Conservation (phyloP, 2,797 vertebrate genomes). For the Lacerta viridis region DNA sequence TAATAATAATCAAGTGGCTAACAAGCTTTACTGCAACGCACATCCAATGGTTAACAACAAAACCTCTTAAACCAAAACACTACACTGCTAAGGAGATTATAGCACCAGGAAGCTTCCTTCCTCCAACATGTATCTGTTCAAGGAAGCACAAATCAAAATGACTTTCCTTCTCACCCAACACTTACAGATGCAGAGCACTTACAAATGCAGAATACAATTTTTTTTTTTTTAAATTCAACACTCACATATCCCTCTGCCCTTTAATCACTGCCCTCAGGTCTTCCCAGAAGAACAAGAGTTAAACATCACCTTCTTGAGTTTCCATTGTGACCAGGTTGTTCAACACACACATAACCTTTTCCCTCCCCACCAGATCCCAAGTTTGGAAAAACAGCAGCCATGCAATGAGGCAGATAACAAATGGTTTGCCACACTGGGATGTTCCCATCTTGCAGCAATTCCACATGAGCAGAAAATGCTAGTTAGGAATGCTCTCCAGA, state of each 20-base stretch:
- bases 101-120: neutral
- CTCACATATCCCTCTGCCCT: neutral
- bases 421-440: neutral
- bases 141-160: neutral
- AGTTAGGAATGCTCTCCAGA: too few relatives aligned
- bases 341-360: neutral
- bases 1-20: accelerated
- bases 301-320: neutral
- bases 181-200: neutral
- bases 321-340: neutral
- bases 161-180: neutral
- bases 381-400: neutral
- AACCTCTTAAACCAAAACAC: slow-evolving; percentile 1
- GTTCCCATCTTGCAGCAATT: neutral
- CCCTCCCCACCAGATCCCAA: neutral
- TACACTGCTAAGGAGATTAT: slow-evolving; percentile 22
- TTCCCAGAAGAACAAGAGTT: slow-evolving; percentile 4
- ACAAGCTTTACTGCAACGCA: slow-evolving; percentile 10
- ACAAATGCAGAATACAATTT: neutral
- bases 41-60: neutral
- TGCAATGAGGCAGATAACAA: accelerated
- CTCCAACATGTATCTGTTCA: neutral
- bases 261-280: neutral
- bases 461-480: neutral
- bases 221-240: too few relatives aligned